Evolutionary conservation across 2,113 vertebrate genomes (phyloP).

Genomic region (Morone chrysops): DNA sequence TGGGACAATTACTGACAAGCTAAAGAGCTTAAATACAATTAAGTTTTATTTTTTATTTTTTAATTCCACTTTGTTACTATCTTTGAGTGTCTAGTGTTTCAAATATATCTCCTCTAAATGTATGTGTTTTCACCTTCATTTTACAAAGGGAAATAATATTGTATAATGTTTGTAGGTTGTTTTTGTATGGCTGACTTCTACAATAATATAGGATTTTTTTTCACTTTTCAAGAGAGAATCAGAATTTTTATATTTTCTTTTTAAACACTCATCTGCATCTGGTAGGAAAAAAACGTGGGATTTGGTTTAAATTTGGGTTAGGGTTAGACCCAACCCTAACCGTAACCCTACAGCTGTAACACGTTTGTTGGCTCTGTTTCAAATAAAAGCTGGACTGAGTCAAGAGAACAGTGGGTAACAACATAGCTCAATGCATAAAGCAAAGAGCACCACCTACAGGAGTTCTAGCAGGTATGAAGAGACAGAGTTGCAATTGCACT

Average conservation of each 20-base stretch:
- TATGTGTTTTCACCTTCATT: not conserved
- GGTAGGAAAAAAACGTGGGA: not conserved
- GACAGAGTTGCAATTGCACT: not conserved
- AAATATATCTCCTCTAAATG: not conserved
- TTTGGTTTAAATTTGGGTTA: not conserved
- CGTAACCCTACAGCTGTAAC: not conserved
- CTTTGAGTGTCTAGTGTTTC: not conserved
- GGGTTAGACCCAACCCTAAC: no score
- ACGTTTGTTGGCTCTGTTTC: not conserved
- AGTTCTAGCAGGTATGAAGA: not conserved
- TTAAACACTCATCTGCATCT: not conserved
- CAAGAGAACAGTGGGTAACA: not conserved
- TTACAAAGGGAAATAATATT: not conserved
- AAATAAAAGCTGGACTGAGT: not conserved
- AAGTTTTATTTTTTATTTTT: no score
- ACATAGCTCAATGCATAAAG: not conserved
- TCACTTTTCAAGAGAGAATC: not conserved
- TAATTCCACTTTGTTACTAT: no score
- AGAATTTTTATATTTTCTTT: not conserved
- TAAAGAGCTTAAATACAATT: no score
- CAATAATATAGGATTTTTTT: no score
- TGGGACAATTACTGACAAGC: not conserved
- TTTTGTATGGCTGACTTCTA: not conserved
- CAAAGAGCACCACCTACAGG: conserved; percentile 9
- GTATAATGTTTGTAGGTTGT: not conserved